These are phyloP conservation scores for Galagoides demidoff DNA, from an alignment of 2,797 vertebrate species.

Conservation along the genomic window DNA sequence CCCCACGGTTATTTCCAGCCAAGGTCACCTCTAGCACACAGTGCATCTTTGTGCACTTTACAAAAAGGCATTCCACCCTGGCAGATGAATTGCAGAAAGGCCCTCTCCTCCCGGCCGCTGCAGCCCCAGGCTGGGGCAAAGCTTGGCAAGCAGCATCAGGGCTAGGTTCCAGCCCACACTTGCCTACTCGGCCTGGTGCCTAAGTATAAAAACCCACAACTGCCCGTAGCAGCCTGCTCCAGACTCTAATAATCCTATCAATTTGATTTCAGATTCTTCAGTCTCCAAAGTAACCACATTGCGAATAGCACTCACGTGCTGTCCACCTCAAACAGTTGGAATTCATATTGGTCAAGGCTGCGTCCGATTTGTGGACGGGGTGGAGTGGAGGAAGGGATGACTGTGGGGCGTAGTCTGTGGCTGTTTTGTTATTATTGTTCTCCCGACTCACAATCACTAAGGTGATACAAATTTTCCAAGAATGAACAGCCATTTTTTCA, in stretches of 20 bases:
- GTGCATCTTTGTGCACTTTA: constrained; percentile 54
- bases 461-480: constrained; percentile 68
- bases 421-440: constrained; percentile 45
- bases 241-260: constrained; percentile 69
- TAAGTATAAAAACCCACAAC: constrained; percentile 76
- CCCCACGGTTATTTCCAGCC: neutral
- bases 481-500: constrained; percentile 65
- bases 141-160: constrained; percentile 61
- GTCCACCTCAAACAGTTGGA: constrained; percentile 55
- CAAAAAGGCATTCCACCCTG: constrained; percentile 47
- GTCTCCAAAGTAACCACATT: constrained; percentile 61
- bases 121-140: constrained; percentile 56
- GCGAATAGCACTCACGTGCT: constrained; percentile 40
- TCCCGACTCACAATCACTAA: constrained; percentile 62
- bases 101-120: constrained; percentile 5
- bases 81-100: constrained; percentile 54
- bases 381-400: neutral
- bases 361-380: constrained; percentile 15
- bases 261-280: constrained; percentile 58
- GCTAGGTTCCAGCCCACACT: constrained; percentile 76
- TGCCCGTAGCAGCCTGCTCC: constrained; percentile 52
- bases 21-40: constrained; percentile 1
- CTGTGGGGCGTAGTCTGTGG: neutral
- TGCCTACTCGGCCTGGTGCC: constrained; percentile 71
- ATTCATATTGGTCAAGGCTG: constrained; percentile 16